These are phyloP conservation scores for Lampris megalopsis DNA, from an alignment of 2,113 vertebrate genomes.

Conservation along the genomic window DNA sequence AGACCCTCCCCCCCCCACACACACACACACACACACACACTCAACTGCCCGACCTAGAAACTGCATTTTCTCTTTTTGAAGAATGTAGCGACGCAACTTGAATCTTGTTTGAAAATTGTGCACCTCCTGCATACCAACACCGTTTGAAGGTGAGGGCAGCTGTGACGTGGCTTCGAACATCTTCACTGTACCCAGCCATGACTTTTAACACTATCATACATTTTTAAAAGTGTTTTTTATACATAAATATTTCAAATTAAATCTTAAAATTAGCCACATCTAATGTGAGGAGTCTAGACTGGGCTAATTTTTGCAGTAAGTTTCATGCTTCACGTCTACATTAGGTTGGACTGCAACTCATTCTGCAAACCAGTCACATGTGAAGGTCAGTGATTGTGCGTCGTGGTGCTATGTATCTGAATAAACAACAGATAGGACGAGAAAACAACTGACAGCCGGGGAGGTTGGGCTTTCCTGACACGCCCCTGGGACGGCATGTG, in stretches of 20 bases:
- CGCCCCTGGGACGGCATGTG: slow-evolving; percentile 50
- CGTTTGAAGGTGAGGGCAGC: no score
- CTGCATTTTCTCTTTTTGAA: no score
- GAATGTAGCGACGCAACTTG: no score
- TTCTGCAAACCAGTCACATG: background rate
- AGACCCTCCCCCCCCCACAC: no score
- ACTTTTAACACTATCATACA: no score
- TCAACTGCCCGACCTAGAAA: no score
- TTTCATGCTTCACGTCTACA: background rate
- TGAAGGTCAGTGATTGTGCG: background rate
- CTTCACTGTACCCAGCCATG: no score
- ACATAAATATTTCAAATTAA: background rate
- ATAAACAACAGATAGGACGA: background rate
- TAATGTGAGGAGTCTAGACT: background rate
- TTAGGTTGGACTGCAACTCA: background rate
- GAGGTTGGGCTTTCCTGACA: background rate
- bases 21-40: no score
- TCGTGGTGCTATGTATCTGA: background rate
- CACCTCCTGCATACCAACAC: no score
- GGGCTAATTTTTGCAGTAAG: background rate
- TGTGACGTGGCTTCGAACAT: no score
- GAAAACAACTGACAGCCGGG: slow-evolving; percentile 20
- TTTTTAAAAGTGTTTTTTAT: background rate
- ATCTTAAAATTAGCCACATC: background rate
- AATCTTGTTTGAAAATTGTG: no score